These are phyloP conservation scores for Nomada hirtipes DNA, from an alignment of 2,888 invertebrate species.

Conservation along the genomic window DNA sequence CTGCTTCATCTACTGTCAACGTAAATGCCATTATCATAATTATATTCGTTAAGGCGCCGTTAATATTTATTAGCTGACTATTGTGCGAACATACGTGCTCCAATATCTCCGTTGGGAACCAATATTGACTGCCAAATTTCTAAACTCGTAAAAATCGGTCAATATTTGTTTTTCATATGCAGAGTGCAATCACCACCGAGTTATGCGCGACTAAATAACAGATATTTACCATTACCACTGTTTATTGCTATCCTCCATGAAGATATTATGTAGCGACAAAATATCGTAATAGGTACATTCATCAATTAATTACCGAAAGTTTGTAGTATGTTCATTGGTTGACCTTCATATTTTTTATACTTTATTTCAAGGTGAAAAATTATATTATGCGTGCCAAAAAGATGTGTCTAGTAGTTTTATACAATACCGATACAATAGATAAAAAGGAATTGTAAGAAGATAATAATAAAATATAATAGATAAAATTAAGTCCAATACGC, in stretches of 20 bases:
- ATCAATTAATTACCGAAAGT: background rate
- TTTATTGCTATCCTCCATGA: background rate
- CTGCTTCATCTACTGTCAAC: no score
- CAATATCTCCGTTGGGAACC: background rate
- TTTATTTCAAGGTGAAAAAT: no score
- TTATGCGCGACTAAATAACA: background rate
- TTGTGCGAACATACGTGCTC: background rate
- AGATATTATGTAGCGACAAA: background rate
- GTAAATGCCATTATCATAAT: background rate
- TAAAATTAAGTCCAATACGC: background rate
- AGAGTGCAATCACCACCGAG: background rate
- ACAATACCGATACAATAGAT: no score
- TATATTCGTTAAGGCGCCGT: background rate
- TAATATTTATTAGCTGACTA: conserved; percentile 10
- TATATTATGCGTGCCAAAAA: no score
- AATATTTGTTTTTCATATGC: conserved; percentile 26
- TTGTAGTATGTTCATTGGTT: no score
- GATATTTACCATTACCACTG: background rate
- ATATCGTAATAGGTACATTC: background rate
- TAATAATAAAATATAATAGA: no score
- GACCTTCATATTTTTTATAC: no score
- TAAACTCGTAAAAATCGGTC: conserved; percentile 10
- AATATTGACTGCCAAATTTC: conserved; percentile 4
- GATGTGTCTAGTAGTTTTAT: no score
- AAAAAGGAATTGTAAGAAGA: no score